Percentiles rank a stretch among this genome's conserved stretches.
These are phyloP conservation scores for Dinomys branickii DNA, from an alignment of 2,113 vertebrate genomes.

Conservation along the genomic window DNA sequence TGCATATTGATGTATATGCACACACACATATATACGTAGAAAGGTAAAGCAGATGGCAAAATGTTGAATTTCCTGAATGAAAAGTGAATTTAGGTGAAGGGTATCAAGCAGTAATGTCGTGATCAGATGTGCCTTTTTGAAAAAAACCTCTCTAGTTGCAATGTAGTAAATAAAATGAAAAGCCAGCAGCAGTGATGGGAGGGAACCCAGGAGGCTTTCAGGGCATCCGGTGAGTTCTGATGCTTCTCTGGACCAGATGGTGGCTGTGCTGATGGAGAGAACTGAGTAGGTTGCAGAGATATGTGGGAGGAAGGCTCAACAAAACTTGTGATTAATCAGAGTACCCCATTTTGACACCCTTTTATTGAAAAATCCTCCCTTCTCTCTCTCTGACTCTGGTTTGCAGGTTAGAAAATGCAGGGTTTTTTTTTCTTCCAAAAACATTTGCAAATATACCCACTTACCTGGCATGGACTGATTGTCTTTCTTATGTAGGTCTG, in stretches of 20 bases:
- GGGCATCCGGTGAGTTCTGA: fast-evolving
- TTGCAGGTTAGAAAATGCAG: constrained; percentile 53
- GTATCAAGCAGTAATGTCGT: too few species aligned
- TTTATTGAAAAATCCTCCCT: constrained; percentile 23
- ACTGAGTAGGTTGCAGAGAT: not conserved
- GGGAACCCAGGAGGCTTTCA: not conserved
- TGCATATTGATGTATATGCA: not conserved
- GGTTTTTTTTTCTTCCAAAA: not conserved
- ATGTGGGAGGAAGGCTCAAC: not conserved
- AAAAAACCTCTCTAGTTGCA: not conserved
- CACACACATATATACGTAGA: not conserved
- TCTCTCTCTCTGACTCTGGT: not conserved
- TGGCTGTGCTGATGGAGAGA: not conserved
- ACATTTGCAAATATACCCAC: constrained; percentile 33
- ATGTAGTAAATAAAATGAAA: not conserved
- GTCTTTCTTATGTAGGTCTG: not conserved
- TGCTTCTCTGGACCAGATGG: not conserved
- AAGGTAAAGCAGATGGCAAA: not conserved
- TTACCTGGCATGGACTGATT: constrained; percentile 14
- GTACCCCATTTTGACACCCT: not conserved
- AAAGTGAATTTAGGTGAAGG: not conserved
- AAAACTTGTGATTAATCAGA: not conserved
- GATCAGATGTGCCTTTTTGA: constrained; percentile 18
- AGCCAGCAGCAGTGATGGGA: not conserved
- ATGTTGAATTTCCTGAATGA: not conserved